Evolutionary conservation across 2,113 vertebrate species (phyloP), one percentile per base, ranked within the genome.

Genomic region (Colius striatus): DNA sequence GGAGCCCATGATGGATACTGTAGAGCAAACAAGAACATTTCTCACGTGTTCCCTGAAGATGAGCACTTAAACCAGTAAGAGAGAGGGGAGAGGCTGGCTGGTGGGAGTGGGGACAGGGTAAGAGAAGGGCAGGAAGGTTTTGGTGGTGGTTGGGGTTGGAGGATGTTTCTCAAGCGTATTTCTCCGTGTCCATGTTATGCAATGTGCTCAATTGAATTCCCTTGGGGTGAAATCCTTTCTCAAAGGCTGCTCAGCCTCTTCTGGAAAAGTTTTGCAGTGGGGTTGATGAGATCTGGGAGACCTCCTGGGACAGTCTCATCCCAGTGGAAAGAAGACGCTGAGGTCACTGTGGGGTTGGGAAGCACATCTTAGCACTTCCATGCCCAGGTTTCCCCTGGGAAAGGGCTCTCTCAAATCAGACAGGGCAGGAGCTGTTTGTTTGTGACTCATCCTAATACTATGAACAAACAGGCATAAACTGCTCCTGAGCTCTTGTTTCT

Each of bases 401-500:
- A 91, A 93, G 29, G 58, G 23, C 15, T 48, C 57, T 84, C 66
- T 65, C 55, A 36, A 60, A 79, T 82, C 70, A 72, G 90, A 54
- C 74, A 55, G 53, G 80, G 84, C 76, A 95, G 92, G 88, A 95
- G 80, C 73, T 76, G 45, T 86, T 94, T 88, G 86, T 48, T 65
- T 0, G 3, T 96, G 94, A 94, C 86, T 96, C 94, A 92, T 32
- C 57, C 1, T 2, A 62, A 43, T 83, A 43, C 71, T 67, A 50
- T 77, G 93, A 94, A 80, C 83, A 75, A 94, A 90, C 95, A 96
- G 95, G 95, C 93, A 95, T 22, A 22, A 90, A 92, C 93, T 54
- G 32, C 92, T 93, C 88, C 92, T 65, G 57, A 87, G 53, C 66
- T 47, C 83, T 72, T 27, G 6, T 84, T 84, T 90, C 93, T 89